Percentiles rank a stretch among this genome's conserved stretches.
These are phyloP conservation scores for Montipora capricornis DNA, from an alignment of 64 coral and sea anemone species.

Conservation along the genomic window DNA sequence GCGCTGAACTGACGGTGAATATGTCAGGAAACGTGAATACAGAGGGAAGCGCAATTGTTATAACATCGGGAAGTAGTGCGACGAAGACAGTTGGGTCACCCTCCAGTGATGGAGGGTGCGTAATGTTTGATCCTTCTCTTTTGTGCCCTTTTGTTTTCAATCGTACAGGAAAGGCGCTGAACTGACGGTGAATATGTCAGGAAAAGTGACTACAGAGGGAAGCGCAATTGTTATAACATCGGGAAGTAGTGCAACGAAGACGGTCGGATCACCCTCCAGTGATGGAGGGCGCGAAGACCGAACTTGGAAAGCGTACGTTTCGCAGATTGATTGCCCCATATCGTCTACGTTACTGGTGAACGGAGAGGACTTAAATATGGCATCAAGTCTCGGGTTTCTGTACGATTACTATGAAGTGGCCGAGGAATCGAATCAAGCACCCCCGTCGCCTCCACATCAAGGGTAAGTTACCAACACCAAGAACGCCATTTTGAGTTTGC, in stretches of 20 bases:
- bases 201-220: constrained; percentile 65
- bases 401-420: constrained; percentile 96
- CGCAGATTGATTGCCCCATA: constrained; percentile 76
- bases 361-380: constrained; percentile 91
- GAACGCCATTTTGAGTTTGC: constrained; percentile 6
- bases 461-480: constrained; percentile 56
- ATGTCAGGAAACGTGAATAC: constrained; percentile 61
- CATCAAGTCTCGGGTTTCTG: constrained; percentile 83
- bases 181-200: constrained; percentile 53
- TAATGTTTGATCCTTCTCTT: constrained; percentile 21
- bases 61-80: constrained; percentile 66
- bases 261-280: constrained; percentile 32
- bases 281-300: constrained; percentile 63
- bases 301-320: constrained; percentile 93
- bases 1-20: constrained; percentile 29
- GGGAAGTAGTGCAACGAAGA: constrained; percentile 57
- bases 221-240: constrained; percentile 82
- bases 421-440: constrained; percentile 84
- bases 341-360: constrained; percentile 81
- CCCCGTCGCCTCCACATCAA: constrained; percentile 74
- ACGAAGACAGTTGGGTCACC: constrained; percentile 43
- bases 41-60: constrained; percentile 78
- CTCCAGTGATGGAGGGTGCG: constrained; percentile 24
- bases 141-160: background rate
- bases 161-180: constrained; percentile 23